Conservation (phyloP, 2,113 vertebrate genomes). For the Romanogobio albipinnatus region DNA sequence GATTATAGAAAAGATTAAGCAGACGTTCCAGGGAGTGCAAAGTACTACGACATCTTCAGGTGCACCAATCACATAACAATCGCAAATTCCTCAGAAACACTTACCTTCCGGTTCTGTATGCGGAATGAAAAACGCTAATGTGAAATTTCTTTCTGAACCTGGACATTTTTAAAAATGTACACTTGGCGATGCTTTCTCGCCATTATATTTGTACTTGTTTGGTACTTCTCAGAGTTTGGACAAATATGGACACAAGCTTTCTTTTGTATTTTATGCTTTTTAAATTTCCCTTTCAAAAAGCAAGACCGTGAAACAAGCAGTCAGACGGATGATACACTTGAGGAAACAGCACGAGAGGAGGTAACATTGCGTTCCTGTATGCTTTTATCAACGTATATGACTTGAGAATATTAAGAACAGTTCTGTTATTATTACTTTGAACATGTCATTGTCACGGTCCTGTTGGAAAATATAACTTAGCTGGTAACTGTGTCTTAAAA, state of each 20-base stretch:
- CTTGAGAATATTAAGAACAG: neutral
- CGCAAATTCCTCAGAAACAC: neutral
- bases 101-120: neutral
- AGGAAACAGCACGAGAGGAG: conserved; percentile 11
- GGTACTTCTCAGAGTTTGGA: conserved; percentile 42
- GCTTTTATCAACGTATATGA: neutral
- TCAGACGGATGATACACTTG: conserved; percentile 9
- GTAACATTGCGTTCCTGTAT: neutral
- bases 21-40: neutral
- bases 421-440: neutral
- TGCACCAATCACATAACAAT: conserved; percentile 21
- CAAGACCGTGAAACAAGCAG: conserved; percentile 40
- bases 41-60: neutral
- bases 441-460: neutral
- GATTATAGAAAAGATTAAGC: neutral
- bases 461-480: neutral
- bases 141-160: neutral
- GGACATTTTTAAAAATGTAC: conserved; percentile 21
- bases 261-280: conserved; percentile 19
- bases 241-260: neutral
- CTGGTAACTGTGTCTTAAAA: neutral
- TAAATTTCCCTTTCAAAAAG: neutral
- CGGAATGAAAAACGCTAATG: neutral
- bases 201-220: neutral
- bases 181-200: conserved; percentile 10